phyloP scores from a whole-genome alignment of 2,113 vertebrate species.

The Lepus europaeus region DNA sequence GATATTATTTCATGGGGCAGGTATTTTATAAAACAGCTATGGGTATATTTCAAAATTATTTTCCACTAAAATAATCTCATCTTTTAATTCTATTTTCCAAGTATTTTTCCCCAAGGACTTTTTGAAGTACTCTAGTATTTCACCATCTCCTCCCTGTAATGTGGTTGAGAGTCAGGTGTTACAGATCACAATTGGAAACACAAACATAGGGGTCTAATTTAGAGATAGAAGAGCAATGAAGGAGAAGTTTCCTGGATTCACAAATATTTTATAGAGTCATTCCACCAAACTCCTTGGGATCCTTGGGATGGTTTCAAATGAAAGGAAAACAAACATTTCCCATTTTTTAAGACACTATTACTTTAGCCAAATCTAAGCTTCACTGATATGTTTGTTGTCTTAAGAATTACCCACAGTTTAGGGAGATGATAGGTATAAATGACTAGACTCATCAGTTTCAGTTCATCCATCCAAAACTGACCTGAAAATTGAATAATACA shows the following conservation, averaged over 20 bases:
- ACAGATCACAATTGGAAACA: neutral
- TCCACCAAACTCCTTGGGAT: neutral
- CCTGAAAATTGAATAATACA: neutral
- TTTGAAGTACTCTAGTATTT: neutral
- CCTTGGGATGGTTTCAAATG: neutral
- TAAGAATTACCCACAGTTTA: neutral
- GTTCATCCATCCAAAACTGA: neutral
- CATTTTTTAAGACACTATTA: neutral
- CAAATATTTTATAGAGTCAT: neutral
- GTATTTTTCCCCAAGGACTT: too few relatives aligned
- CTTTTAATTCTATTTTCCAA: too few relatives aligned
- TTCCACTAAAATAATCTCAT: too few relatives aligned
- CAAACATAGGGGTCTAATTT: fast-evolving
- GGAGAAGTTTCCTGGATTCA: neutral
- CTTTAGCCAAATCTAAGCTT: neutral
- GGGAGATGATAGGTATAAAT: neutral
- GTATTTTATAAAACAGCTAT: too few relatives aligned
- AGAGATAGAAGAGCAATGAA: neutral
- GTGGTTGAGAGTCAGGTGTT: neutral
- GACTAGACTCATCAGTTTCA: neutral
- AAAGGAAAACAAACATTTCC: neutral
- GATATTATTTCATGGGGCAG: neutral
- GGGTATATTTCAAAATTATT: too few relatives aligned
- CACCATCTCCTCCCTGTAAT: neutral
- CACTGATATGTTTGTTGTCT: neutral